A percentile compares a stretch with the other conserved stretches of the same genome.
phyloP scores from a whole-genome alignment of 2,888 invertebrate genomes.

The Troglohyphantes excavatus region DNA sequence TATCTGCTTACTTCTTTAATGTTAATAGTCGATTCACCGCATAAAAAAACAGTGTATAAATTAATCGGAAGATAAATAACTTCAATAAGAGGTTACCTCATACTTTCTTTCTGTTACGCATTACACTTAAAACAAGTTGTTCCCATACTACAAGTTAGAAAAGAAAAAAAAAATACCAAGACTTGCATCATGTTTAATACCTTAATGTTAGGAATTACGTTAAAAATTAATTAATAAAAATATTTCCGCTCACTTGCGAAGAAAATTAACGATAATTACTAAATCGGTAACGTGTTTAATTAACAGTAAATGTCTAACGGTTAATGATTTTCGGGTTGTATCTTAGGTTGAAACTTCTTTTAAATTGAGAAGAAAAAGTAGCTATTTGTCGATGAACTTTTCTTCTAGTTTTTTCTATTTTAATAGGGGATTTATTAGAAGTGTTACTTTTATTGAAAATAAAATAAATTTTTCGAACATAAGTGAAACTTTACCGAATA shows the following conservation, averaged over 20 bases:
- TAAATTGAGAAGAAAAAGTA: conserved; percentile 28
- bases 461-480: background rate
- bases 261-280: conserved; percentile 69
- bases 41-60: background rate
- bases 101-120: conserved; percentile 8
- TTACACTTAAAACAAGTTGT: conserved; percentile 17
- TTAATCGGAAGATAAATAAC: conserved; percentile 34
- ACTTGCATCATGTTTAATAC: conserved; percentile 41
- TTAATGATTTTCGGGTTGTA: conserved; percentile 62
- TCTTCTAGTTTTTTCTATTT: background rate
- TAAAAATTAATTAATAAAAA: conserved; percentile 74
- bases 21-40: background rate
- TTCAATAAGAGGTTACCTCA: conserved; percentile 7
- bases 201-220: conserved; percentile 44
- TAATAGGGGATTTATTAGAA: background rate
- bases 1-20: background rate
- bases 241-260: conserved; percentile 62
- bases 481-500: too few relatives aligned
- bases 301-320: conserved; percentile 64
- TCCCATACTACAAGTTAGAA: background rate
- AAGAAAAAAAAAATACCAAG: conserved; percentile 36
- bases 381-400: background rate
- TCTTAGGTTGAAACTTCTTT: conserved; percentile 37
- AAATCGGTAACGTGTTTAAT: conserved; percentile 72
- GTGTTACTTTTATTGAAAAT: background rate